Conservation (phyloP, 1,140 invertebrate genomes). For the Dendrolimus punctatus region DNA sequence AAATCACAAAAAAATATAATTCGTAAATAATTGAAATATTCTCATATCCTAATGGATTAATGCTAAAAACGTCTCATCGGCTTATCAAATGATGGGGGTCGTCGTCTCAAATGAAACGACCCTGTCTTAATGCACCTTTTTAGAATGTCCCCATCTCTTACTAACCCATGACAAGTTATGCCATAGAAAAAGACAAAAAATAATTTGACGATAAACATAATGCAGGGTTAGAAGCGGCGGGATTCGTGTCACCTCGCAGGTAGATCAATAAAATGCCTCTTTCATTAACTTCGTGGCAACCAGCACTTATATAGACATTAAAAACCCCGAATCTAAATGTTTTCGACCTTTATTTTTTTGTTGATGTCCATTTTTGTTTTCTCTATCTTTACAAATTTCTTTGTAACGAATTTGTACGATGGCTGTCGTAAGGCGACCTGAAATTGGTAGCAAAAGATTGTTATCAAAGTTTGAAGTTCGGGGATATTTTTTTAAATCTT, state of each 20-base stretch:
- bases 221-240: slow-evolving; percentile 49
- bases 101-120: slow-evolving; percentile 61
- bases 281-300: slow-evolving; percentile 64
- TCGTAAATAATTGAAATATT: slow-evolving; percentile 42
- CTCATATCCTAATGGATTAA: slow-evolving; percentile 58
- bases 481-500: no score
- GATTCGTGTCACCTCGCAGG: slow-evolving; percentile 61
- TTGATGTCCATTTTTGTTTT: slow-evolving; percentile 16
- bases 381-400: slow-evolving; percentile 19
- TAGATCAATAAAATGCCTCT: slow-evolving; percentile 67
- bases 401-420: neutral
- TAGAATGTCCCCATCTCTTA: slow-evolving; percentile 27
- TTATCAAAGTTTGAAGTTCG: no score
- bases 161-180: slow-evolving; percentile 9
- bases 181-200: slow-evolving; percentile 35
- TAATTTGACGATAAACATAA: slow-evolving; percentile 64
- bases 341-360: slow-evolving; percentile 7
- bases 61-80: slow-evolving; percentile 58
- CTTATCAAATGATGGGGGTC: slow-evolving; percentile 67
- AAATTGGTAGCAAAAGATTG: no score
- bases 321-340: slow-evolving; percentile 32
- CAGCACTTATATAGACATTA: slow-evolving; percentile 71
- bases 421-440: no score
- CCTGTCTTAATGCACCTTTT: slow-evolving; percentile 43
- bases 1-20: slow-evolving; percentile 19